Conservation (phyloP, 2,888 invertebrate genomes). For the Crossocerus cetratus region DNA sequence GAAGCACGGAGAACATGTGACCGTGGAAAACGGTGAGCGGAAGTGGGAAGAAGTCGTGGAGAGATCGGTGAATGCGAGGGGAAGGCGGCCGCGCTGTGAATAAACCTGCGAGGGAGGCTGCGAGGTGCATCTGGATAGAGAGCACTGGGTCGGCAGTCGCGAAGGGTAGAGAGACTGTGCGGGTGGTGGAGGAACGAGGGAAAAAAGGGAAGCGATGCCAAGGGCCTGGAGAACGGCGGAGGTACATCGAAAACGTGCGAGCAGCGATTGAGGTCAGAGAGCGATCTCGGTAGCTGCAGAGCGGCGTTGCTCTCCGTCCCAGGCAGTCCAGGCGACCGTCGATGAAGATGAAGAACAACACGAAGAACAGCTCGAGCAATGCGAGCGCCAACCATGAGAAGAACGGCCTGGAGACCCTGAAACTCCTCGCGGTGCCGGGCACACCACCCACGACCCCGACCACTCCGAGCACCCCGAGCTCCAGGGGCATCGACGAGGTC, state of each 20-base stretch:
- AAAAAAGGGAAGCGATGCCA: conserved; percentile 52
- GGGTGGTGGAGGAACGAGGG: too few relatives aligned
- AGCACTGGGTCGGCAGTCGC: neutral
- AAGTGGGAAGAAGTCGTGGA: conserved; percentile 18
- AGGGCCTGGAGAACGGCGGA: conserved; percentile 48
- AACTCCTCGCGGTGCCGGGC: conserved; percentile 65
- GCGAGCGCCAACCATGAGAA: conserved; percentile 56
- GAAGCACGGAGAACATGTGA: conserved; percentile 58
- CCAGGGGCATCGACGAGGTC: conserved; percentile 75
- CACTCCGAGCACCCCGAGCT: conserved; percentile 61
- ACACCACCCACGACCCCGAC: conserved; percentile 61
- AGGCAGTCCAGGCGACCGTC: conserved; percentile 3
- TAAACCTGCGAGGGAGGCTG: conserved; percentile 2
- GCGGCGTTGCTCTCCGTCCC: conserved; percentile 21
- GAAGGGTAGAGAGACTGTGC: neutral
- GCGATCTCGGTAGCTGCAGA: conserved; percentile 34
- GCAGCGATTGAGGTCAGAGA: conserved; percentile 54
- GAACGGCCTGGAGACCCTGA: conserved; percentile 71
- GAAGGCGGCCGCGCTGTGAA: neutral
- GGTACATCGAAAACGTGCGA: conserved; percentile 52
- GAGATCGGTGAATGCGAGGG: neutral
- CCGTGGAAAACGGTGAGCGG: conserved; percentile 15
- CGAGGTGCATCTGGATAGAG: neutral
- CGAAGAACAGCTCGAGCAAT: conserved; percentile 60
- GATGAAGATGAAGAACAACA: conserved; percentile 49